Evolutionary conservation across 2,888 invertebrate genomes (phyloP).

Genomic region (Limulus polyphemus): DNA sequence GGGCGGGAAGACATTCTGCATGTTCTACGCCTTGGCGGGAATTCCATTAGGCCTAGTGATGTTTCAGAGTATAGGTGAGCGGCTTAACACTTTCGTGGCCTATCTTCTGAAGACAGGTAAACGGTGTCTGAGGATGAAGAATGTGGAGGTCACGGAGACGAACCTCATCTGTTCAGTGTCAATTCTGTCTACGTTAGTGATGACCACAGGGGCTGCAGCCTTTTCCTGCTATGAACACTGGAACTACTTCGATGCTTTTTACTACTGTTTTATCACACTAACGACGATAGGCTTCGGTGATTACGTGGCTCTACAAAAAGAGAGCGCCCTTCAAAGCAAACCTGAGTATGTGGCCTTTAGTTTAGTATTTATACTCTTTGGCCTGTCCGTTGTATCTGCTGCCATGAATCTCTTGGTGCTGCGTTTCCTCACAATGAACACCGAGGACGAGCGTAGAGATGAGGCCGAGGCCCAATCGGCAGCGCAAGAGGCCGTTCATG

Average conservation of each 20-base stretch:
- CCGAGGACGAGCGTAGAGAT: slow-evolving; percentile 91
- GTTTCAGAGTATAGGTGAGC: slow-evolving; percentile 98
- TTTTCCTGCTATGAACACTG: slow-evolving; percentile 91
- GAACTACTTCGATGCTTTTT: slow-evolving; percentile 93
- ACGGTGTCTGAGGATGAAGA: slow-evolving; percentile 66
- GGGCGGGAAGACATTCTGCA: slow-evolving; percentile 97
- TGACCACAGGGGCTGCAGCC: slow-evolving; percentile 86
- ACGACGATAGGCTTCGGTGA: slow-evolving; percentile 97
- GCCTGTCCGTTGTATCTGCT: slow-evolving; percentile 94
- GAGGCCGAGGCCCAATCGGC: slow-evolving; percentile 88
- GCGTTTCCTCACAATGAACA: slow-evolving; percentile 92
- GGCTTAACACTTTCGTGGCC: slow-evolving; percentile 93
- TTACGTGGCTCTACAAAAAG: slow-evolving; percentile 94
- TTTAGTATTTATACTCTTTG: slow-evolving; percentile 93
- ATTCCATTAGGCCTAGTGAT: slow-evolving; percentile 93
- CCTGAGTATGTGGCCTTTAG: slow-evolving; percentile 95
- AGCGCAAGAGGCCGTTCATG: slow-evolving; percentile 80
- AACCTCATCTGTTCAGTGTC: slow-evolving; percentile 91
- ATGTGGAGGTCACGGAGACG: slow-evolving; percentile 80
- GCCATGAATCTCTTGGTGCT: slow-evolving; percentile 93
- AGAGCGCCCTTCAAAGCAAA: slow-evolving; percentile 81
- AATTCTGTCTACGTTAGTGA: slow-evolving; percentile 78
- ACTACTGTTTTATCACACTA: slow-evolving; percentile 97
- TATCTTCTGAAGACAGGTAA: slow-evolving; percentile 81
- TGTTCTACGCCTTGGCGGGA: slow-evolving; percentile 93